A percentile compares a stretch with the other conserved stretches of the same genome.
Evolutionary conservation across 2,888 invertebrate species (phyloP).

Genomic region (Monochamus alternatus): DNA sequence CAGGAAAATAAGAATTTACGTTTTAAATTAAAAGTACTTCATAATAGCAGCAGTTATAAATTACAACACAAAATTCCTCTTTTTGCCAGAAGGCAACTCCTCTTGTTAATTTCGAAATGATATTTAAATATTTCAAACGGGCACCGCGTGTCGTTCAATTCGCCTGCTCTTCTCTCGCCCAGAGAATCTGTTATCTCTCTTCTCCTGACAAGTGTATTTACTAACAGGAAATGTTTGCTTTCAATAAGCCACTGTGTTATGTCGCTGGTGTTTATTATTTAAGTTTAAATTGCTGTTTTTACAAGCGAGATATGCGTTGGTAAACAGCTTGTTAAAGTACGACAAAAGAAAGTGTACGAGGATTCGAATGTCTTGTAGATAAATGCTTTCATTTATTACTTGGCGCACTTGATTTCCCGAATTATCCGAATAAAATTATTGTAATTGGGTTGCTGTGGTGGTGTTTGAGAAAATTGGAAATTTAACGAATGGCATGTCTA

Average conservation of each 20-base stretch:
- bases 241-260: conserved; percentile 21
- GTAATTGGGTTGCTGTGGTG: no score
- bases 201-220: conserved; percentile 22
- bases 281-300: background rate
- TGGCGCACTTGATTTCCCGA: no score
- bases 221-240: conserved; percentile 30
- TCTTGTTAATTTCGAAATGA: background rate
- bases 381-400: background rate
- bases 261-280: conserved; percentile 20
- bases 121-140: conserved; percentile 15
- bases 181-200: conserved; percentile 20
- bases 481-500: no score
- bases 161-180: background rate
- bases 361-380: no score
- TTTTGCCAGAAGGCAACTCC: conserved; percentile 1
- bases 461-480: no score
- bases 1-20: no score
- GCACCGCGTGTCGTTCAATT: background rate
- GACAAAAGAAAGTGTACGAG: background rate
- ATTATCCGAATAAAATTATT: no score
- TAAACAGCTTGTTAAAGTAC: background rate
- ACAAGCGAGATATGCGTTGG: background rate
- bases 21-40: no score
- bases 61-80: no score
- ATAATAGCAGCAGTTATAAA: no score